phyloP scores from a whole-genome alignment of 1,140 invertebrate species.

The Philopotamus ludificatus region DNA sequence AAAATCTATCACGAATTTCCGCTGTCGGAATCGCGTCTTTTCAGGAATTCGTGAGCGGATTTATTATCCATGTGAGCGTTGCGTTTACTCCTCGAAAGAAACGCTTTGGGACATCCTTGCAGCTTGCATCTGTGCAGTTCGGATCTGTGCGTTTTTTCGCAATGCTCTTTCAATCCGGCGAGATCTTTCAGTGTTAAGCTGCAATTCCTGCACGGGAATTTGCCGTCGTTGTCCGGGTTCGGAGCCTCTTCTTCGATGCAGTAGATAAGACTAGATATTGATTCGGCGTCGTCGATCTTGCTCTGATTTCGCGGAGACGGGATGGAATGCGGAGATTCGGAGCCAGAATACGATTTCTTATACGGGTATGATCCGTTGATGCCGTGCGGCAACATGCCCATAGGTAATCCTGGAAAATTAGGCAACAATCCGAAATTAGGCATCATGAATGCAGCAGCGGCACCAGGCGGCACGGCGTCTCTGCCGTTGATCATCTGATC shows the following conservation, averaged over 20 bases:
- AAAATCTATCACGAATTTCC: conserved; percentile 37
- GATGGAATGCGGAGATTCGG: conserved; percentile 45
- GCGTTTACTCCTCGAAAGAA: conserved; percentile 67
- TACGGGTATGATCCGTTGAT: conserved; percentile 43
- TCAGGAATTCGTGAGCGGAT: conserved; percentile 48
- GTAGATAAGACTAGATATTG: conserved; percentile 42
- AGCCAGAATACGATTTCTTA: conserved; percentile 43
- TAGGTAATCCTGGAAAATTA: conserved; percentile 52
- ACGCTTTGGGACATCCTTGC: conserved; percentile 68
- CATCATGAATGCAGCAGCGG: conserved; percentile 52
- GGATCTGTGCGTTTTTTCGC: conserved; percentile 60
- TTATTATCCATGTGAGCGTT: conserved; percentile 66
- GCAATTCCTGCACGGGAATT: conserved; percentile 62
- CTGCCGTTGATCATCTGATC: conserved; percentile 51
- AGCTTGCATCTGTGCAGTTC: conserved; percentile 67
- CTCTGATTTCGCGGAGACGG: conserved; percentile 36
- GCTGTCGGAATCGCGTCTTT: conserved; percentile 35
- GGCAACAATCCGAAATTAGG: conserved; percentile 54
- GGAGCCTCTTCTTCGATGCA: conserved; percentile 54
- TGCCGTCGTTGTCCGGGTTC: conserved; percentile 55
- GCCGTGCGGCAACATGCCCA: conserved; percentile 50
- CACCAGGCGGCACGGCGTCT: conserved; percentile 47
- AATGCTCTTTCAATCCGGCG: conserved; percentile 62
- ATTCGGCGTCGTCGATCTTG: conserved; percentile 33
- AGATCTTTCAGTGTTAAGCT: conserved; percentile 56